Base-by-base conservation (phyloP, 1,140 invertebrate genomes). In the Euborellia annulipes region DNA sequence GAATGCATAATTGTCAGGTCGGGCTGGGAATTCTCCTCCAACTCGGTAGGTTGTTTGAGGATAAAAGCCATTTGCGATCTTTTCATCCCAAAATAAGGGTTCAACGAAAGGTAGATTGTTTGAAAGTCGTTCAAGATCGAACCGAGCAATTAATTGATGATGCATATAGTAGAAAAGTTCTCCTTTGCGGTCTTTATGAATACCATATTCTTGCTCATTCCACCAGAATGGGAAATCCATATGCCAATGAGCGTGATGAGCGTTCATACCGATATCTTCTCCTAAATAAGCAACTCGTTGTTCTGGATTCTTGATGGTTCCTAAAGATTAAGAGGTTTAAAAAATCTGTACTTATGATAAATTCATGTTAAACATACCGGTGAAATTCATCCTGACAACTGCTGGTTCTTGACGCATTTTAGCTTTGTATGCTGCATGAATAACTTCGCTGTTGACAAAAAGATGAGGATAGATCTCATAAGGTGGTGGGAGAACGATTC, bases 391-490 rank as follows among this genome's bases (percentile, higher is more conserved):
- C 8, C 46, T 44, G 16, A 53, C 46, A 19, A 51, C 39, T 17
- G 46, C 46, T 3, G 52, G 50, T 41, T 47, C 48, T 47, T 53
- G 55, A 36, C 43, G 54, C 54, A 56, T 58, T 53, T 54, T 56
- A 42, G 52, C 59, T 37, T 52, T 50, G 45, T 56, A 53, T 14
- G 59, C 59, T 16, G 52, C 42, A 20, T 51, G 50, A 41, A 58
- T 53, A 16, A 57, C 52, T 20, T 55, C 49, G 13, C 52, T 52
- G 43, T 53, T 60, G 36, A 56, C 52, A 49, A 60, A 79, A 46
- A 71, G 65, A 55, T 70, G 64, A 6, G 77, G 77, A 55, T 71
- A 68, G 47, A 79, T 65, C 58, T 82, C 78, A 54, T 79, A 79
- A 23, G 74, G 66, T 14, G 77, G 70, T 7, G 79, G 78, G 0